Conservation (phyloP, 2,797 vertebrate genomes). For the Gallinago solitaria region DNA sequence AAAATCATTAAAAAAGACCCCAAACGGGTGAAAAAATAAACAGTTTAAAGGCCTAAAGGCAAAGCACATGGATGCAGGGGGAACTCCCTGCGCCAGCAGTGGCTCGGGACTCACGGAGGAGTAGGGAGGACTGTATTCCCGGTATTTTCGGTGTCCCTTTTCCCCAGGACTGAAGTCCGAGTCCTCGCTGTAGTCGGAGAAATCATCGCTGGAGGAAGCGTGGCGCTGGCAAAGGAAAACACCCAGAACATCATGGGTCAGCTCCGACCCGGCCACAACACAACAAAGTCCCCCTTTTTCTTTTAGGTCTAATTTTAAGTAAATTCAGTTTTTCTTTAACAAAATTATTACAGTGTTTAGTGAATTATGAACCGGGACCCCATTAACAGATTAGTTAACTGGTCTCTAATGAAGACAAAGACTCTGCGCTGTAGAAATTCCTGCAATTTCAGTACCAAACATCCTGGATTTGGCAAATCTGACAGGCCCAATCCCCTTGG, state of each 20-base stretch:
- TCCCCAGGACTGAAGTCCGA: slow-evolving; percentile 93
- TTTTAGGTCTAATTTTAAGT: neutral
- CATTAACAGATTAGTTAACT: neutral
- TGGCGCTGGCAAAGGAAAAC: slow-evolving; percentile 82
- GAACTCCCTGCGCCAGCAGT: neutral
- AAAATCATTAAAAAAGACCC: neutral
- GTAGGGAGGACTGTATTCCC: slow-evolving; percentile 92
- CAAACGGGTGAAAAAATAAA: neutral
- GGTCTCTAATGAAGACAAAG: neutral
- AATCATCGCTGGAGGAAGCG: slow-evolving; percentile 92
- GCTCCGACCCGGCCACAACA: fast-evolving
- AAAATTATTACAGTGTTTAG: fast-evolving
- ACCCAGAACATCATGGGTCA: fast-evolving
- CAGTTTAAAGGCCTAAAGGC: neutral
- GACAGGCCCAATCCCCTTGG: neutral
- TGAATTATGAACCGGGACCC: neutral
- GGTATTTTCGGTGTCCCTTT: slow-evolving; percentile 87
- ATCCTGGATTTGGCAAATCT: neutral
- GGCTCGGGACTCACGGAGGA: slow-evolving; percentile 78
- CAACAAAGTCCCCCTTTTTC: neutral
- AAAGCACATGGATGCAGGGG: neutral
- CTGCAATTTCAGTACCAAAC: too few species aligned
- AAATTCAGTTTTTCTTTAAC: neutral
- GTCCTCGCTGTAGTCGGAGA: slow-evolving; percentile 92
- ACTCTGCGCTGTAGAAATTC: neutral